Evolutionary conservation across 2,888 invertebrate species (phyloP).

Genomic region (Ischnus inquisitorius): DNA sequence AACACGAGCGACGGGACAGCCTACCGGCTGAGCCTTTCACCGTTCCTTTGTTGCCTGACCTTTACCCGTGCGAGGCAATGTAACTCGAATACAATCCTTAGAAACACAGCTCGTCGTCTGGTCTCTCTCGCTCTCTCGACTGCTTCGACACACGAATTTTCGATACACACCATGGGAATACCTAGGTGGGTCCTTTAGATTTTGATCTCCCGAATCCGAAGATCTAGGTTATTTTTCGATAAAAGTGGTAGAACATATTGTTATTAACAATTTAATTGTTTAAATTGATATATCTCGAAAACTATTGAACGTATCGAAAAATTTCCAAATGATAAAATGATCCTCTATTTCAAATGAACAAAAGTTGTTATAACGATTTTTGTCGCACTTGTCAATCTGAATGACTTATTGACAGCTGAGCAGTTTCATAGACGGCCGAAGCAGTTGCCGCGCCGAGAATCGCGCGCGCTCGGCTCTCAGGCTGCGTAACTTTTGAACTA

Average conservation of each 20-base stretch:
- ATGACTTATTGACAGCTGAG: neutral
- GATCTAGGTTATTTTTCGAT: constrained; percentile 17
- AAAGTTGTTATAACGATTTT: no score
- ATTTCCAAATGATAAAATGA: no score
- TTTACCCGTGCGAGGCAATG: constrained; percentile 64
- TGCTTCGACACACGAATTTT: constrained; percentile 45
- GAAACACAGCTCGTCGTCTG: constrained; percentile 20
- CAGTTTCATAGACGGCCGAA: neutral
- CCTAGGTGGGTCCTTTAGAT: constrained; percentile 14
- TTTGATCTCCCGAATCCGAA: constrained; percentile 20
- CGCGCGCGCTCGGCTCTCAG: neutral
- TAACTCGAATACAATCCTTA: constrained; percentile 52
- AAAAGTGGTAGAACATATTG: no score
- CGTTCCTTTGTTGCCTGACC: constrained; percentile 70
- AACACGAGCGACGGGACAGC: constrained; percentile 35
- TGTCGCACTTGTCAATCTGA: no score
- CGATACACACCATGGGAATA: constrained; percentile 1
- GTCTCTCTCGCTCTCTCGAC: constrained; percentile 21
- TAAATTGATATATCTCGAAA: no score
- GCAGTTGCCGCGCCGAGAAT: no score
- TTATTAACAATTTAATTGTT: no score
- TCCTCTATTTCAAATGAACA: no score
- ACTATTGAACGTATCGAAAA: no score
- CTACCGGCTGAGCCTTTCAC: constrained; percentile 66
- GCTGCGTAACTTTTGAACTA: neutral